These are phyloP conservation scores for Alcedo atthis DNA, from an alignment of 2,797 vertebrate species.

Conservation along the genomic window DNA sequence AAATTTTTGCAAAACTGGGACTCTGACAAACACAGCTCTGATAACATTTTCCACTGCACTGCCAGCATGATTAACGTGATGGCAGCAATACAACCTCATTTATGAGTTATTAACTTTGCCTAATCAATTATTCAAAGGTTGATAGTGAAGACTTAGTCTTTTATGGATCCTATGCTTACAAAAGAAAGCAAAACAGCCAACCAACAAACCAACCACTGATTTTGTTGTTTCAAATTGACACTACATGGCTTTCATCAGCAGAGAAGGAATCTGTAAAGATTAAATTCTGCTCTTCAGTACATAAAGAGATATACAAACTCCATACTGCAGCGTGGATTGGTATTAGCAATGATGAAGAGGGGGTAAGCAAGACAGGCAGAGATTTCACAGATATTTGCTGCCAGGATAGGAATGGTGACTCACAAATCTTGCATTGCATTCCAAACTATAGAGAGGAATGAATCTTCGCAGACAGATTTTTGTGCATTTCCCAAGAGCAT, in stretches of 20 bases:
- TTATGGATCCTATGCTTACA: background rate
- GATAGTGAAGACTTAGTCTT: slow-evolving; percentile 17
- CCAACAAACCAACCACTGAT: background rate
- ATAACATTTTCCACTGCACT: background rate
- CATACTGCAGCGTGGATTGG: background rate
- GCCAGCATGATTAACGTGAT: background rate
- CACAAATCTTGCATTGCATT: slow-evolving; percentile 60
- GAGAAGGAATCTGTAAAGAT: slow-evolving; percentile 14
- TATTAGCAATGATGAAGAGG: slow-evolving; percentile 33
- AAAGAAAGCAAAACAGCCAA: background rate
- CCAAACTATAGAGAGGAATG: slow-evolving; percentile 46
- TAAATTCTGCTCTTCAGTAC: background rate
- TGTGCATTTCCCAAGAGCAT: slow-evolving; percentile 51
- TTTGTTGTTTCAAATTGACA: slow-evolving; percentile 28
- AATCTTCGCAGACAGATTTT: slow-evolving; percentile 57
- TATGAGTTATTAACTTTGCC: slow-evolving; percentile 46
- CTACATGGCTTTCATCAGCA: background rate
- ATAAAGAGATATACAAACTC: slow-evolving; percentile 27
- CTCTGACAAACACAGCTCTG: background rate
- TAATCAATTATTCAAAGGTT: slow-evolving; percentile 51
- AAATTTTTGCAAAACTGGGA: background rate
- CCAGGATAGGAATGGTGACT: slow-evolving; percentile 39
- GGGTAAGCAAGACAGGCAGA: slow-evolving; percentile 45
- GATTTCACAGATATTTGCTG: slow-evolving; percentile 64
- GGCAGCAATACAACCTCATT: slow-evolving; percentile 19